These are phyloP conservation scores for Nemotelus pantherinus DNA, from an alignment of 2,888 invertebrate genomes.

Conservation along the genomic window DNA sequence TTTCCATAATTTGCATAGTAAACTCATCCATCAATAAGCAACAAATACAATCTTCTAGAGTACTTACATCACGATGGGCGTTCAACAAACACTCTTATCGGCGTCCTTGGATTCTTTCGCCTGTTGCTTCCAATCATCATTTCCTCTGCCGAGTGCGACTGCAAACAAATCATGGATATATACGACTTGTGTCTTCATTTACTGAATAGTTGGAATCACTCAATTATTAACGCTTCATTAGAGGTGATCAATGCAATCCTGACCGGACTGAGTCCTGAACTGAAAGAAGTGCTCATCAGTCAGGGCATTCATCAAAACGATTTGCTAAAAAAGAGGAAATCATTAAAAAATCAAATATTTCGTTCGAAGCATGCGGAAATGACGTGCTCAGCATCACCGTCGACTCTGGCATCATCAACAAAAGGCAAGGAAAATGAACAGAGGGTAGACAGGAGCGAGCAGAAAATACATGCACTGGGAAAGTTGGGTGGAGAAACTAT, in stretches of 20 bases:
- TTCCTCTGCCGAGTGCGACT: conserved; percentile 56
- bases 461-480: conserved; percentile 53
- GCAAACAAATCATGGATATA: conserved; percentile 69
- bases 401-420: conserved; percentile 21
- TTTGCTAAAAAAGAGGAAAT: conserved; percentile 63
- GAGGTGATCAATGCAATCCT: conserved; percentile 69
- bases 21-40: background rate
- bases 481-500: conserved; percentile 53
- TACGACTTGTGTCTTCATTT: conserved; percentile 81
- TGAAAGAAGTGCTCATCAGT: conserved; percentile 60
- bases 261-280: conserved; percentile 55
- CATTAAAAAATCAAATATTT: conserved; percentile 66
- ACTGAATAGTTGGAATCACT: conserved; percentile 80
- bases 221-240: conserved; percentile 86
- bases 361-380: conserved; percentile 63
- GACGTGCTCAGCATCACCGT: conserved; percentile 50
- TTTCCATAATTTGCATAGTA: background rate
- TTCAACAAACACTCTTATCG: conserved; percentile 67
- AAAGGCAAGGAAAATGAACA: conserved; percentile 45
- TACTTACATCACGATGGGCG: background rate
- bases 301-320: conserved; percentile 63
- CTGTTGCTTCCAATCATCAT: conserved; percentile 70
- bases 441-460: conserved; percentile 47
- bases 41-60: background rate
- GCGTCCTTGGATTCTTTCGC: conserved; percentile 74